Evolutionary conservation across 1,140 invertebrate genomes (phyloP).

Genomic region (Musca vetustissima): DNA sequence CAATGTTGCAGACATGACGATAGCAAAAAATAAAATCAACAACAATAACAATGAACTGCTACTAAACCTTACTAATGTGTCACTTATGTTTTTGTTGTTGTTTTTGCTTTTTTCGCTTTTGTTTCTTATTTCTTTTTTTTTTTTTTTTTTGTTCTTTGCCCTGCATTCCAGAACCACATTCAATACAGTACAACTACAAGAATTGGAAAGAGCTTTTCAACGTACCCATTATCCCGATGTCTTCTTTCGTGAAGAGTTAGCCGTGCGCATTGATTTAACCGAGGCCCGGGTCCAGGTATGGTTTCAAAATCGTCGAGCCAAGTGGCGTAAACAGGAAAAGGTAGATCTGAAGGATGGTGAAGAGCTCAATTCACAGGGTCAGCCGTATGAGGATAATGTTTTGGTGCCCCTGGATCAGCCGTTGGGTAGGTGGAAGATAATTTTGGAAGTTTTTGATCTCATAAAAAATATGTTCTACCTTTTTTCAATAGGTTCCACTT

Average conservation of each 20-base stretch:
- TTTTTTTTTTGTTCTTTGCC: not conserved
- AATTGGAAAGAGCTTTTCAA: constrained; percentile 92
- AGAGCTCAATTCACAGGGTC: constrained; percentile 30
- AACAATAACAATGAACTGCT: not conserved
- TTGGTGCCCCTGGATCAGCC: constrained; percentile 46
- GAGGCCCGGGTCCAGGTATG: constrained; percentile 93
- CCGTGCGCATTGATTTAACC: constrained; percentile 85
- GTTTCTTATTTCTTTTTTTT: not conserved
- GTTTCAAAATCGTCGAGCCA: constrained; percentile 82
- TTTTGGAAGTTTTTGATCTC: not conserved
- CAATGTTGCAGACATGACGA: no score
- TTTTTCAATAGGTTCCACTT: constrained; percentile 32
- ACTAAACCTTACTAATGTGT: not conserved
- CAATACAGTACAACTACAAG: constrained; percentile 89
- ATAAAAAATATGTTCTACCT: not conserved
- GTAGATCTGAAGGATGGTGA: constrained; percentile 32
- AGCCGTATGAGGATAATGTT: constrained; percentile 44
- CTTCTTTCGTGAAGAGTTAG: constrained; percentile 89
- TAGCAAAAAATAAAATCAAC: not conserved
- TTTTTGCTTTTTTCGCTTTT: not conserved
- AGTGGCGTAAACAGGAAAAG: constrained; percentile 82
- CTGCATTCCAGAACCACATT: constrained; percentile 76
- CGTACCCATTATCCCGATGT: constrained; percentile 95
- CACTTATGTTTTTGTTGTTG: not conserved
- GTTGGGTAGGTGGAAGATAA: constrained; percentile 35